phyloP scores from a whole-genome alignment of 2,888 invertebrate species.

The Xanthia togata region DNA sequence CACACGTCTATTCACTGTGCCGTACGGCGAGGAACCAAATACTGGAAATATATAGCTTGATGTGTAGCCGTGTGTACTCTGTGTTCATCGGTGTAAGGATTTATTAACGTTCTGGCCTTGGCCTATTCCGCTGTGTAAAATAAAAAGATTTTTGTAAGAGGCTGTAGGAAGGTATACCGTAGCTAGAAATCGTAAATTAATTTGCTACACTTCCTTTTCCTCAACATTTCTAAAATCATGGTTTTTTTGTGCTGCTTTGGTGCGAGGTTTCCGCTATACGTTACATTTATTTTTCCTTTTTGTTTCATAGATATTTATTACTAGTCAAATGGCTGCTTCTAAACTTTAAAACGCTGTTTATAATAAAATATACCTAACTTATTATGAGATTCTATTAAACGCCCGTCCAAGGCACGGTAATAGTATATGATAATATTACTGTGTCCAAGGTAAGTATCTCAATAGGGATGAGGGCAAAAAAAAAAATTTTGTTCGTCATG shows the following conservation, averaged over 20 bases:
- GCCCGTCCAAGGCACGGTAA: neutral
- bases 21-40: too few relatives aligned
- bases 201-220: conserved; percentile 10
- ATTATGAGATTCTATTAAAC: neutral
- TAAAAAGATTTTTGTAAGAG: conserved; percentile 32
- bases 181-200: conserved; percentile 35
- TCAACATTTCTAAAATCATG: neutral
- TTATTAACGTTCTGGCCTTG: conserved; percentile 17
- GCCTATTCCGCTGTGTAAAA: conserved; percentile 5
- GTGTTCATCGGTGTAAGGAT: conserved; percentile 9
- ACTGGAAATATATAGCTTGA: too few relatives aligned
- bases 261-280: too few relatives aligned
- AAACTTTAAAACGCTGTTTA: neutral
- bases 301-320: neutral
- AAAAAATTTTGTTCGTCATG: too few relatives aligned
- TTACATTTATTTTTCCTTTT: neutral
- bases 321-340: neutral
- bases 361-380: neutral
- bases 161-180: neutral
- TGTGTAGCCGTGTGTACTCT: too few relatives aligned
- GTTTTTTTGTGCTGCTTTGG: neutral
- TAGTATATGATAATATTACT: too few relatives aligned
- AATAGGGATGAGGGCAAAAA: too few relatives aligned
- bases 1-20: too few relatives aligned
- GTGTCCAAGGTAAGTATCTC: too few relatives aligned